A percentile compares a stretch with the other conserved stretches of the same genome.
Conservation (phyloP, 1,140 invertebrate genomes). For the Conus ventricosus region DNA sequence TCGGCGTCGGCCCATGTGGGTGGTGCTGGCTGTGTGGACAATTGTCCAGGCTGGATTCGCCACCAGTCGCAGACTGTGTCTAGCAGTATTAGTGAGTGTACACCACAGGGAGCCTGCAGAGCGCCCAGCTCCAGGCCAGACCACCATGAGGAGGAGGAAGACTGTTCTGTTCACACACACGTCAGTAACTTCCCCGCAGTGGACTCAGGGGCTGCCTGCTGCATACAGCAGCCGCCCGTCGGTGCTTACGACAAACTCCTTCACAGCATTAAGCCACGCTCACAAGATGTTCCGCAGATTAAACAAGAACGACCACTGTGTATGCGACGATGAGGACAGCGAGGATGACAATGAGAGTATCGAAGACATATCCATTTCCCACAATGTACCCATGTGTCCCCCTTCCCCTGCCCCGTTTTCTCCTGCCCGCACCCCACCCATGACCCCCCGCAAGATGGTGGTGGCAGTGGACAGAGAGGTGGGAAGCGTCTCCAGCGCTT, state of each 20-base stretch:
- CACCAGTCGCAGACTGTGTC: neutral
- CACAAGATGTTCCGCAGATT: neutral
- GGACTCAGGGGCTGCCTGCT: neutral
- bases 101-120: neutral
- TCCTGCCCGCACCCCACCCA: neutral
- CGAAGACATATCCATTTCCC: slow-evolving; percentile 18
- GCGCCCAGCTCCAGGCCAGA: too few relatives aligned
- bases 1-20: neutral
- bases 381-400: slow-evolving; percentile 6
- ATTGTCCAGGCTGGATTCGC: neutral
- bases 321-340: neutral
- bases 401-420: neutral
- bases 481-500: neutral
- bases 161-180: neutral
- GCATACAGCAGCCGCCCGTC: neutral
- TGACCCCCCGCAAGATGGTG: neutral
- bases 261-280: neutral
- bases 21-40: neutral
- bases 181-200: neutral
- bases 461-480: neutral
- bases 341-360: neutral
- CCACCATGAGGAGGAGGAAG: neutral
- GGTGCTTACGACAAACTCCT: slow-evolving; percentile 34
- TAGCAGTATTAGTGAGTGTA: neutral
- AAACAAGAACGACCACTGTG: neutral